A percentile compares a stretch with the other conserved stretches of the same genome.
phyloP scores from a whole-genome alignment of 2,113 vertebrate genomes.

The Alaudala cheleensis region DNA sequence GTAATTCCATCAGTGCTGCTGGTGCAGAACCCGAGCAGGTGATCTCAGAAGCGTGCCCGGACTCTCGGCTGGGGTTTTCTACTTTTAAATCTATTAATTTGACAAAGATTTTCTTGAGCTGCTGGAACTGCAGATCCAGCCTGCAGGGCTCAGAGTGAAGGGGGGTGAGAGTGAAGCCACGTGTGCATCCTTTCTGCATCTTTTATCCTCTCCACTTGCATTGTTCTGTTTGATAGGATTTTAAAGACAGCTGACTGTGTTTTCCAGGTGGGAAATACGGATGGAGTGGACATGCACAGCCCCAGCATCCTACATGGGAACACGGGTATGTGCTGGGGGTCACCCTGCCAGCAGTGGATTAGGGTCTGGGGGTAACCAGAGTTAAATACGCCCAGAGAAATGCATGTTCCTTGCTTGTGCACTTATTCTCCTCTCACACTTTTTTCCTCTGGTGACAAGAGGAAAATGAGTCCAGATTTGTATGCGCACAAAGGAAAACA shows the following conservation, averaged over 20 bases:
- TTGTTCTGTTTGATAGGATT: neutral
- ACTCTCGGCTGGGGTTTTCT: slow-evolving; percentile 2
- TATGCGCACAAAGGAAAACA: neutral
- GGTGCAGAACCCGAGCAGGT: slow-evolving; percentile 25
- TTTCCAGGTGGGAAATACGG: neutral
- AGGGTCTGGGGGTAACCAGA: neutral
- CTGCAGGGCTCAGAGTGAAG: slow-evolving; percentile 31
- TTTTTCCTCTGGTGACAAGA: neutral
- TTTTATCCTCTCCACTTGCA: slow-evolving; percentile 12
- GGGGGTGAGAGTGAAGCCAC: slow-evolving; percentile 4
- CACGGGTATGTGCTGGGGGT: neutral
- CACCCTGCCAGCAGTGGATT: neutral
- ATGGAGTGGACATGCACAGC: neutral
- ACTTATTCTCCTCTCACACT: neutral
- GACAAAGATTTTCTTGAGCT: slow-evolving; percentile 48
- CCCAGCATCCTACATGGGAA: neutral
- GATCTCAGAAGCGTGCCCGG: slow-evolving; percentile 6
- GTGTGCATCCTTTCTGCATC: slow-evolving; percentile 32
- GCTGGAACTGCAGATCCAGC: slow-evolving; percentile 40
- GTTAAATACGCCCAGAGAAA: neutral
- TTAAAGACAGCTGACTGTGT: neutral
- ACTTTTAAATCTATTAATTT: slow-evolving; percentile 58
- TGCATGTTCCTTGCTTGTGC: neutral
- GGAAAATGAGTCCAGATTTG: neutral
- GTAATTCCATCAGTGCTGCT: slow-evolving; percentile 25